Base-by-base conservation (phyloP, 2,888 invertebrate species). In the Microctonus aethiopoides region DNA sequence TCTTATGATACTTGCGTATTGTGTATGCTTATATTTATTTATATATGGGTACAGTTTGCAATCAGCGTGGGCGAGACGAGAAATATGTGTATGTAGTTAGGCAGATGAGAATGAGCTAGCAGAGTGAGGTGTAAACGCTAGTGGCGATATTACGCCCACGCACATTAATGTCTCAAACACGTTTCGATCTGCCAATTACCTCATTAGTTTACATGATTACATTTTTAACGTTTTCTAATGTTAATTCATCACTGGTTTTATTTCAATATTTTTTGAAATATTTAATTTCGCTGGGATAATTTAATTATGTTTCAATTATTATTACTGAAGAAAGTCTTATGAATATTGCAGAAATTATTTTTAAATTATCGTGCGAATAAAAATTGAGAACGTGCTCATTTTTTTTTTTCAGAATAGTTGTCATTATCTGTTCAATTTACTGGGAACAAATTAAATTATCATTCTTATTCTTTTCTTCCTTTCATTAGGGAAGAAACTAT, bases 191-290 rank as follows among this genome's bases (percentile, higher is more conserved):
- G 46, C 46, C 46, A 46, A 46, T 46, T 46, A 46, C 16, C 46
- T 46, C 51, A 62, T 62, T 62, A 62, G 46, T 29, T 29, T 16
- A 22, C 29, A 46, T 29, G 16, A 62, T 62, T 62, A 62, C 51
- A 62, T 46, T 16, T 46, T 3, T 16, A 46, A 46, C 9, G n/a
- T 20, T 26, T 34, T 16, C 46, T 32, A 36, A 36, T 34, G n/a
- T 62, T 16, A 62, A 62, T 62, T 62, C 46, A 46, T 62, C 61
- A 26, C 39, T 61, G 22, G 13, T 16, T 57, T 62, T 46, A 51
- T 46, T 3, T 29, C 7, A 5, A 29, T 26, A 34, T 11, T 24
- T 22, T 39, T 13, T 20, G 20, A 20, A 4, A 56, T 1, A 13
- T 7, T 1, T 26, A 29, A 26, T 56, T 56, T 1, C 4, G n/a